Evolutionary conservation across 2,888 invertebrate species (phyloP).

Genomic region (Atrina japonica): DNA sequence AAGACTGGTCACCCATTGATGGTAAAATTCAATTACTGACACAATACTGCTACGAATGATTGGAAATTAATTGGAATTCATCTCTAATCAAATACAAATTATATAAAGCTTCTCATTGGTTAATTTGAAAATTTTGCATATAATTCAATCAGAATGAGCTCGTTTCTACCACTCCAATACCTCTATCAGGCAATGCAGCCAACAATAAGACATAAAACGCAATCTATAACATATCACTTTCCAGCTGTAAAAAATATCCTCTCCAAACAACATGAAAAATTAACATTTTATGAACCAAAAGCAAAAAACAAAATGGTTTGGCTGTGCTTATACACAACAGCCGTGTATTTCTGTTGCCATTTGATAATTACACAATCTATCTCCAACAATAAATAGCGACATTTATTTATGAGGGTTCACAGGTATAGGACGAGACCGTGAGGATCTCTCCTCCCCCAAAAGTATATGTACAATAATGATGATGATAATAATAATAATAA

Average conservation of each 20-base stretch:
- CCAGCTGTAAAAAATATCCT: not conserved
- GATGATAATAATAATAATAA: too few species aligned
- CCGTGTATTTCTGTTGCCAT: not conserved
- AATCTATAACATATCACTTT: constrained; percentile 18
- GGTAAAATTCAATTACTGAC: constrained; percentile 17
- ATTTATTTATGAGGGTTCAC: too few species aligned
- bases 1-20: constrained; percentile 29
- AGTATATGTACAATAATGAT: too few species aligned
- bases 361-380: not conserved
- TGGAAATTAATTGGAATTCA: constrained; percentile 47
- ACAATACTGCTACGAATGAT: constrained; percentile 39
- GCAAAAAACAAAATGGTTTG: not conserved
- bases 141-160: constrained; percentile 43
- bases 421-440: too few species aligned
- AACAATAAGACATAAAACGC: constrained; percentile 11
- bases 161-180: not conserved
- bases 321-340: too few species aligned
- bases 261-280: too few species aligned
- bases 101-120: constrained; percentile 37
- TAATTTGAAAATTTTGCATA: constrained; percentile 43
- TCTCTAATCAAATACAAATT: constrained; percentile 47
- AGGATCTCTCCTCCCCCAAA: too few species aligned
- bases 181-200: not conserved
- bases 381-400: not conserved
- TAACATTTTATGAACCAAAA: constrained; percentile 3